Evolutionary conservation across 1,140 invertebrate species (phyloP), one percentile per base, ranked within the genome.

Genomic region (Sycophaga agraensis): DNA sequence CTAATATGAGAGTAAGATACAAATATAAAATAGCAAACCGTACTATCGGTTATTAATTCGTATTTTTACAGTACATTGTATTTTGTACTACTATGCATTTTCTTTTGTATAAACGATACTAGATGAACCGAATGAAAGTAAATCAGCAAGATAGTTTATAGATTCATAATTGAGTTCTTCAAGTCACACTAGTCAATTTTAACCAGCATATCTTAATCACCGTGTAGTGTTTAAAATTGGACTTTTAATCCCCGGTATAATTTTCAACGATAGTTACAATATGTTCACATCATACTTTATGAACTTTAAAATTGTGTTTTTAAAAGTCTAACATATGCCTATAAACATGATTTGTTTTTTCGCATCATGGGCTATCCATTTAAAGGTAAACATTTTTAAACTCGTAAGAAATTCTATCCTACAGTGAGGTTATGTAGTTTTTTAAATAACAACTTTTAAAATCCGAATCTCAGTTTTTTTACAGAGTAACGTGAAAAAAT

Each of bases 281-380:
- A 63, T 58, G 62, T 57, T 57, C 45, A 37, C 11, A 45, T 22
- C 28, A 17, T 22, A 11, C 14, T 37, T 51, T 43, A 14, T 11
- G 21, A 58, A 58, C 14, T 45, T 22, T 26, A 55, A 54, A 46
- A 49, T 46, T 28, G 16, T 16, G 16, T n/a, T 61, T 48, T 28
- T 14, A 4, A 40, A 26, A 61, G 12, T 46, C 14, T 54, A 55
- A 48, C 4, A 48, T 7, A 24, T 24, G 3, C 0, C 37, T 21
- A 12, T 37, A 11, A 61, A 46, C 42, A 55, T 55, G 59, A 50
- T 48, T 48, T 37, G 4, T 19, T 22, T n/a, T 28, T 11, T 17
- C 40, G 5, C 40, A 48, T 28, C 59, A 61, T 61, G 59, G 59
- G 17, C 14, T 46, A n/a, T 51, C 46, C 59, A 26, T 17, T 11